phyloP scores from a whole-genome alignment of 1,140 invertebrate genomes.

The Odontomachus brunneus region DNA sequence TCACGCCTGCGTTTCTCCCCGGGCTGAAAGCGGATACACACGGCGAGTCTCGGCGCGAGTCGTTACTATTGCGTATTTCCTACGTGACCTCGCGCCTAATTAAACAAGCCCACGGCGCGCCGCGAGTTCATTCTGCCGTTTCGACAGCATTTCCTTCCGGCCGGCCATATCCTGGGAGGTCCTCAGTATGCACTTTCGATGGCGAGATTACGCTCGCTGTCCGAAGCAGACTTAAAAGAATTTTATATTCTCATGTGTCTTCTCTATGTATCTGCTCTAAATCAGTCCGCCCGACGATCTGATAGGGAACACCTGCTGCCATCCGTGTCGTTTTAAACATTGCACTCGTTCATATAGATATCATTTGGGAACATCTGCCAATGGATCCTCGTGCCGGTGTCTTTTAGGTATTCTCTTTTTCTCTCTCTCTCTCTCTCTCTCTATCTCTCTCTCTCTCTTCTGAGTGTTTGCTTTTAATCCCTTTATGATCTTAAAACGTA shows the following conservation, averaged over 20 bases:
- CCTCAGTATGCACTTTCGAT: not conserved
- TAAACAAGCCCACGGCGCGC: not conserved
- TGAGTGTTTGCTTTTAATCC: not conserved
- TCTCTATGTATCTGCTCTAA: constrained; percentile 50
- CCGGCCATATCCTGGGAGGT: constrained; percentile 46
- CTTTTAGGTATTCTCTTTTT: constrained; percentile 14
- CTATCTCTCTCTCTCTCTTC: too few species aligned
- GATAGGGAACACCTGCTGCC: constrained; percentile 62
- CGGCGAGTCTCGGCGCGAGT: not conserved
- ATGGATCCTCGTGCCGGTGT: not conserved
- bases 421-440: not conserved
- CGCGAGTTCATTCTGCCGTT: not conserved
- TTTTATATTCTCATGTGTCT: constrained; percentile 23
- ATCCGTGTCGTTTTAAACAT: constrained; percentile 46
- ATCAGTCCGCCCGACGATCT: constrained; percentile 56
- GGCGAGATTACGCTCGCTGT: constrained; percentile 19
- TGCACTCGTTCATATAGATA: constrained; percentile 27
- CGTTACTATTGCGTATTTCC: too few species aligned
- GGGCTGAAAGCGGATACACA: not conserved
- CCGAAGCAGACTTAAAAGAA: not conserved
- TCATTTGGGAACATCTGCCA: constrained; percentile 64
- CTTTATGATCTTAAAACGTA: not conserved
- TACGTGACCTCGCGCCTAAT: not conserved
- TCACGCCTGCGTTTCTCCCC: not conserved
- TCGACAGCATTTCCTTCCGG: not conserved